Evolutionary conservation across 2,113 vertebrate species (phyloP).

Genomic region (Pantherophis guttatus): DNA sequence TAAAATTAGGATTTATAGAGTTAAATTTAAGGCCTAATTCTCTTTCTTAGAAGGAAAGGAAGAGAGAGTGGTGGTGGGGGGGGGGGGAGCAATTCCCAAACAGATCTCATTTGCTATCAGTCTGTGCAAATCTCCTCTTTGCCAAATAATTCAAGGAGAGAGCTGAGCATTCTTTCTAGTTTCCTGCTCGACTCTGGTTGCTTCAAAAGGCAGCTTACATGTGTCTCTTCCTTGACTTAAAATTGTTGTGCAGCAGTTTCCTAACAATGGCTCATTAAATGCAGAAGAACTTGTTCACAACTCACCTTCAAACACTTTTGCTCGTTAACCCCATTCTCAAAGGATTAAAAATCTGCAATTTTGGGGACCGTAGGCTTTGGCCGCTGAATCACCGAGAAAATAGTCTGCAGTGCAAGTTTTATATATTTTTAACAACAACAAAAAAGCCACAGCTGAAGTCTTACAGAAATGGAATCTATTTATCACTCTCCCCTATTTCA

Average conservation of each 20-base stretch:
- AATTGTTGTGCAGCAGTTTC: constrained; percentile 64
- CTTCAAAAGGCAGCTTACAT: constrained; percentile 66
- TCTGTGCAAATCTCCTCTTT: constrained; percentile 59
- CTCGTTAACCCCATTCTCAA: constrained; percentile 68
- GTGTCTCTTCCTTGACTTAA: constrained; percentile 64
- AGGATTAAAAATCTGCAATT: constrained; percentile 71
- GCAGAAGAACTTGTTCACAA: constrained; percentile 73
- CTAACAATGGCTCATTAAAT: constrained; percentile 77
- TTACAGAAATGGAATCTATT: constrained; percentile 53
- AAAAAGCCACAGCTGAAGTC: constrained; percentile 36
- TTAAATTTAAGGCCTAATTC: constrained; percentile 69
- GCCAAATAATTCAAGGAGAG: constrained; percentile 70
- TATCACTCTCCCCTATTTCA: constrained; percentile 39
- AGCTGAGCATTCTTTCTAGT: constrained; percentile 63
- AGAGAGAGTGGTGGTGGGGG: too few relatives aligned
- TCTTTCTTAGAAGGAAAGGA: constrained; percentile 51
- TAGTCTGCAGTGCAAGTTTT: constrained; percentile 25
- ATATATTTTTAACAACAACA: constrained; percentile 47
- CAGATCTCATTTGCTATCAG: constrained; percentile 65
- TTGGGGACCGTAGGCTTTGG: constrained; percentile 68
- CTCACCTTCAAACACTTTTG: constrained; percentile 76
- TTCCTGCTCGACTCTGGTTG: constrained; percentile 65
- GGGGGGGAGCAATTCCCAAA: constrained; percentile 12
- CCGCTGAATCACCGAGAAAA: constrained; percentile 66
- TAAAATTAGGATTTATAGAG: constrained; percentile 54